phyloP scores from a whole-genome alignment of 2,888 invertebrate species.

The Oscheius sp. region DNA sequence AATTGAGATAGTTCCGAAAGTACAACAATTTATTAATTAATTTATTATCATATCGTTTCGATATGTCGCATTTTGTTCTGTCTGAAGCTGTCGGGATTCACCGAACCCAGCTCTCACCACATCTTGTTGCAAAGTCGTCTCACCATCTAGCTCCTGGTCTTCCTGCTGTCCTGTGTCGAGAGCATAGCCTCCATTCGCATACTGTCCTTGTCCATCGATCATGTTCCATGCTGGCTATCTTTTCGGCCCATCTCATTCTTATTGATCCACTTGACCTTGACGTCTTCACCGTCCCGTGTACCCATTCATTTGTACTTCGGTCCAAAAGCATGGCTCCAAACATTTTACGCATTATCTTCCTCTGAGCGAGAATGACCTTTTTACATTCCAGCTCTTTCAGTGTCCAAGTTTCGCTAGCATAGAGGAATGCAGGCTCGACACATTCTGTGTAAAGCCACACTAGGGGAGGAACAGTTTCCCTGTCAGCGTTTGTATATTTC shows the following conservation, averaged over 20 bases:
- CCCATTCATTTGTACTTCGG: constrained; percentile 1
- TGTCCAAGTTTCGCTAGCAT: no score
- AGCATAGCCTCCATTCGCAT: not conserved
- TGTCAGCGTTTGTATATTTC: no score
- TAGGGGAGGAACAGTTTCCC: no score
- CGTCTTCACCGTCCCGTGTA: not conserved
- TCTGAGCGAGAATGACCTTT: not conserved
- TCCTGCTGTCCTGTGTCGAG: not conserved
- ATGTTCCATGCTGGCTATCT: not conserved
- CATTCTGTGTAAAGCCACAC: no score
- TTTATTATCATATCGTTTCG: no score
- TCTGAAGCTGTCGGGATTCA: no score
- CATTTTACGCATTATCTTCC: constrained; percentile 15
- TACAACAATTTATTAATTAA: no score
- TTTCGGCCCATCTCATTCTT: not conserved
- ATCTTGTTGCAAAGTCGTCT: not conserved
- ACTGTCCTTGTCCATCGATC: not conserved
- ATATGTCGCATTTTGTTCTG: no score
- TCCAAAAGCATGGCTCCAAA: not conserved
- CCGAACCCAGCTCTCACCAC: not conserved
- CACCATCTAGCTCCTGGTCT: constrained; percentile 8
- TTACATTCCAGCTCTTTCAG: no score
- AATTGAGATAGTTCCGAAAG: no score
- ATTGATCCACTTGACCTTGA: not conserved
- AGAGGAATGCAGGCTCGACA: no score